Evolutionary conservation across 2,888 invertebrate species (phyloP).

Genomic region (Xylocampa areola): DNA sequence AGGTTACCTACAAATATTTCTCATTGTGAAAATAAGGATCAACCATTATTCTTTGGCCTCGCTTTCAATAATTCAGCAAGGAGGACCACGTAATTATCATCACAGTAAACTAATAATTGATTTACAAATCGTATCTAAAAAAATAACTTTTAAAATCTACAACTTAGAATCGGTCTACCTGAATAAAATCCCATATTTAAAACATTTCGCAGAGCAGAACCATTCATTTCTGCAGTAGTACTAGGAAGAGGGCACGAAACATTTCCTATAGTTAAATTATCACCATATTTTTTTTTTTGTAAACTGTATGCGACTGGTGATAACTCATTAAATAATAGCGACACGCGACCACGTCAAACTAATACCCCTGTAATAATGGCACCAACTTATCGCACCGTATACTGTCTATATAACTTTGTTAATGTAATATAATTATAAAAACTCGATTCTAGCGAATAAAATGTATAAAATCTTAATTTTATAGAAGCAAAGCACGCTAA

Average conservation of each 20-base stretch:
- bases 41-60: no score
- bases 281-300: slow-evolving; percentile 40
- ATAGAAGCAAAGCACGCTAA: slow-evolving; percentile 89
- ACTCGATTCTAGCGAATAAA: slow-evolving; percentile 88
- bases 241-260: slow-evolving; percentile 8
- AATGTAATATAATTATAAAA: slow-evolving; percentile 84
- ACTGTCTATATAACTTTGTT: slow-evolving; percentile 89
- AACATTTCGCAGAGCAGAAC: slow-evolving; percentile 18
- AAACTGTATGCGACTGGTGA: slow-evolving; percentile 38
- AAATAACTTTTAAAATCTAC: slow-evolving; percentile 36
- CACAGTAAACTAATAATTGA: slow-evolving; percentile 12
- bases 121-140: slow-evolving; percentile 8
- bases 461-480: slow-evolving; percentile 88
- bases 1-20: no score
- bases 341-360: slow-evolving; percentile 80
- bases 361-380: slow-evolving; percentile 90
- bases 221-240: slow-evolving; percentile 9
- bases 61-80: slow-evolving; percentile 1
- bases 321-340: slow-evolving; percentile 74
- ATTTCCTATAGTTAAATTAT: slow-evolving; percentile 37
- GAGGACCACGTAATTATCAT: slow-evolving; percentile 10
- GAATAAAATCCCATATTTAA: slow-evolving; percentile 20
- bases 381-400: slow-evolving; percentile 90
- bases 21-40: no score
- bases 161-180: slow-evolving; percentile 19